A percentile compares a stretch with the other conserved stretches of the same genome.
phyloP scores from a whole-genome alignment of 2,797 vertebrate species.

The Gymnothorax reevesii region DNA sequence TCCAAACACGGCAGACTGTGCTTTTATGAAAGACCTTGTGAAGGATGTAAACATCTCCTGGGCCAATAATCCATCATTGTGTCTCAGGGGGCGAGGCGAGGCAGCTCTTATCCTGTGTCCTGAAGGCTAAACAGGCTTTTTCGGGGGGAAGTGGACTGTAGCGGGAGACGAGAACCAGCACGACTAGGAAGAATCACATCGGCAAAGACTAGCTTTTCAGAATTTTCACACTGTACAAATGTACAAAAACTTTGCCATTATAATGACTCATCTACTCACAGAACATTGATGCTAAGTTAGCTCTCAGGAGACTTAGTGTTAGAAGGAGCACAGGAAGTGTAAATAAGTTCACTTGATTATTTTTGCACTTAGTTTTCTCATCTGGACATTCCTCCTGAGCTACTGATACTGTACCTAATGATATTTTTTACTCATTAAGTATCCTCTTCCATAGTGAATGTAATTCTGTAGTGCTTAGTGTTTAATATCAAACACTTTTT shows the following conservation, averaged over 20 bases:
- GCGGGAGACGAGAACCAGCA: not conserved
- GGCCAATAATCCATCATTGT: not conserved
- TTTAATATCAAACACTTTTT: not conserved
- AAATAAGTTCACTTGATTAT: not conserved
- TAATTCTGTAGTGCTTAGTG: not conserved
- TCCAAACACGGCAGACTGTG: not conserved
- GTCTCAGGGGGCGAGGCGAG: not conserved
- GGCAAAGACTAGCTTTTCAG: not conserved
- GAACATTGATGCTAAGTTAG: not conserved
- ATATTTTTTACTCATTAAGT: not conserved
- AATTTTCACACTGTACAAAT: not conserved
- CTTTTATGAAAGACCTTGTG: not conserved
- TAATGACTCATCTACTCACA: not conserved
- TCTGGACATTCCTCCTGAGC: not conserved
- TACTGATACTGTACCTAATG: not conserved
- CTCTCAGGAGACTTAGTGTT: not conserved
- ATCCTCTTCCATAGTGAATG: not conserved
- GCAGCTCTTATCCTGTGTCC: not conserved
- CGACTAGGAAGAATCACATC: not conserved
- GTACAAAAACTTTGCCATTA: not conserved
- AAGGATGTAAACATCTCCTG: not conserved
- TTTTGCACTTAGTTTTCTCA: not conserved
- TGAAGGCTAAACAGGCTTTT: not conserved
- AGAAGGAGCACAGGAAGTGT: not conserved
- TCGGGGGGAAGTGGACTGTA: not conserved